phyloP scores from a whole-genome alignment of 2,113 vertebrate genomes.

The Albula goreensis region DNA sequence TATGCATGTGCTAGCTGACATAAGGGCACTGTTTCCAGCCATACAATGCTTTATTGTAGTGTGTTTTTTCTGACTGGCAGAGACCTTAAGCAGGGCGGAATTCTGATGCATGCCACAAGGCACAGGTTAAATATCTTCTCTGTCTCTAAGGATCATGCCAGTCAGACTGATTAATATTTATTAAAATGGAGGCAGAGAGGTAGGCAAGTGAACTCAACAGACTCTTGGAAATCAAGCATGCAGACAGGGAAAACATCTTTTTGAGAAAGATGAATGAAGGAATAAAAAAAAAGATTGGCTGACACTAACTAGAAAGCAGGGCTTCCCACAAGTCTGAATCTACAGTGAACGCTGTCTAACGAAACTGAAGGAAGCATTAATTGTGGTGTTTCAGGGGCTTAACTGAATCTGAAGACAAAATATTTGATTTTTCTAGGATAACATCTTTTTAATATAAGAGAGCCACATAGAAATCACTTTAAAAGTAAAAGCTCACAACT shows the following conservation, averaged over 20 bases:
- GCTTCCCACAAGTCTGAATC: background rate
- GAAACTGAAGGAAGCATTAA: background rate
- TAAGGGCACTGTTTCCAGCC: background rate
- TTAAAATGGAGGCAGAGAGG: background rate
- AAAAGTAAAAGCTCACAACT: background rate
- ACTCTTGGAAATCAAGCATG: constrained; percentile 14
- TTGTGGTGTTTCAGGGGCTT: background rate
- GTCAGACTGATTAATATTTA: background rate
- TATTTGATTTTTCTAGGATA: background rate
- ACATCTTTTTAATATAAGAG: background rate
- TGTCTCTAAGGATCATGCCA: background rate
- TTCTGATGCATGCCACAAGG: background rate
- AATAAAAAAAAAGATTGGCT: constrained; percentile 16
- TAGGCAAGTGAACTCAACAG: constrained; percentile 4
- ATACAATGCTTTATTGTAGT: background rate
- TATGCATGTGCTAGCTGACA: background rate
- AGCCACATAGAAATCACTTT: too few relatives aligned
- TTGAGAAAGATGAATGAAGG: background rate
- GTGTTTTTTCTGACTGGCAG: background rate
- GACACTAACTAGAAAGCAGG: constrained; percentile 30
- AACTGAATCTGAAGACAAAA: background rate
- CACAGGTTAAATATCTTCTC: background rate
- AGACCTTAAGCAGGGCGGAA: background rate
- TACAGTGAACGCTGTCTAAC: background rate
- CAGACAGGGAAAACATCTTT: background rate